Evolutionary conservation across 2,888 invertebrate species (phyloP), one percentile per base, ranked within the genome.

Genomic region (Scaptomyza tumidula): DNA sequence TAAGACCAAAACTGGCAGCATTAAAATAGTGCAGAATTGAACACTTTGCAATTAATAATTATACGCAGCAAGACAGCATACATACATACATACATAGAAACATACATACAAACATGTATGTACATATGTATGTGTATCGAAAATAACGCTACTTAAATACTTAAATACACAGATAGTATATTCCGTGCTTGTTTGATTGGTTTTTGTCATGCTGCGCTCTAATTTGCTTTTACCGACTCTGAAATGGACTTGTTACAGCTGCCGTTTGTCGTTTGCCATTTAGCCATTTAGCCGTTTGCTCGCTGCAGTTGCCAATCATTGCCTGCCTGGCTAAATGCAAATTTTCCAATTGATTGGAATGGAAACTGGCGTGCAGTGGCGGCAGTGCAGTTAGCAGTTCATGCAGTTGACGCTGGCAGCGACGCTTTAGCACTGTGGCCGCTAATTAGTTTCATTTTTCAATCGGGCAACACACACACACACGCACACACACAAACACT

Each of bases 301-400:
- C 33, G 46, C 29, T 48, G 60, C 61, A 27, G 33, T 56, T 72
- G 63, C 49, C 37, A 13, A n/a, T 59, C 16, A 14, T 9, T 16
- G 41, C 37, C 37, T 64, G 58, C 54, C 27, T 41, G 67, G 83
- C 73, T 59, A 88, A 83, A 89, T 89, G 86, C 88, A 89, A 86
- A 88, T 89, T 86, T 78, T 73, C 81, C 81, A 88, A 86, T 89
- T 86, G 86, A 89, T 88, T 89, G 81, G 60, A 80, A 75, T 89
- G 88, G 76, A 64, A 72, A 85, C 59, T 63, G 74, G 70, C 56
- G 46, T 65, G 52, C 35, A 27, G 44, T 50, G 52, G 44, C 29
- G 1, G 29, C 29, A 33, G 37, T 37, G 50, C 64, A 52, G 52
- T 27, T 24, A 24, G 24, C 3, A 24, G 3, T 24, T 24, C 24